phyloP scores from a whole-genome alignment of 2,888 invertebrate genomes.

The Thecocarcelia acutangulata region DNA sequence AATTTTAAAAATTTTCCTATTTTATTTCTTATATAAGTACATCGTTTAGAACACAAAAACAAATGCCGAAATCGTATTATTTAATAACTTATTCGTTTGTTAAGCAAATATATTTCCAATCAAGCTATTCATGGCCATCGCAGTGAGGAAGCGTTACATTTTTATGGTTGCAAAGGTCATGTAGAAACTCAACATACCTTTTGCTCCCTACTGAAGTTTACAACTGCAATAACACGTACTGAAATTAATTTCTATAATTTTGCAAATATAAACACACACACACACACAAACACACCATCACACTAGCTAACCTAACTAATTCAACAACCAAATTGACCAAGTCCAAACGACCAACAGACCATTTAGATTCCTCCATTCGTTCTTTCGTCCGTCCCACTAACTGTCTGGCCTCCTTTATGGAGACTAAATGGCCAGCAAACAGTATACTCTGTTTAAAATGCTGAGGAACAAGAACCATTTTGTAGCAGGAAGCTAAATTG shows the following conservation, averaged over 20 bases:
- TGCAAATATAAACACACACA: conserved; percentile 34
- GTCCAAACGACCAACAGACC: conserved; percentile 22
- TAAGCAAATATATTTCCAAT: no score
- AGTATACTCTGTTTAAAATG: conserved; percentile 51
- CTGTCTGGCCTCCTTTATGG: not conserved
- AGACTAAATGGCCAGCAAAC: conserved; percentile 49
- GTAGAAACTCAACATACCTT: not conserved
- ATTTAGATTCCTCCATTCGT: not conserved
- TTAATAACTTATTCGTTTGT: no score
- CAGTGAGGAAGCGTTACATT: no score
- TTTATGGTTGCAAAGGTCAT: no score
- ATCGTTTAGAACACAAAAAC: no score
- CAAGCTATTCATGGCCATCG: no score
- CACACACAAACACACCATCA: conserved; percentile 29
- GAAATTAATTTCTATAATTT: conserved; percentile 51
- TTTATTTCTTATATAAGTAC: no score
- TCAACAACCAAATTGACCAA: conserved; percentile 25
- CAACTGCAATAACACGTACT: conserved; percentile 36
- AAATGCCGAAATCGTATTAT: no score
- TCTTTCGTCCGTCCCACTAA: not conserved
- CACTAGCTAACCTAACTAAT: conserved; percentile 7
- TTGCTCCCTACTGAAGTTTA: not conserved
- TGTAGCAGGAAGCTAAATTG: conserved; percentile 75
- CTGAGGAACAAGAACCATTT: conserved; percentile 64
- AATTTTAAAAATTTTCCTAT: no score